phyloP scores from a whole-genome alignment of 1,140 invertebrate species.

The Patella vulgata region DNA sequence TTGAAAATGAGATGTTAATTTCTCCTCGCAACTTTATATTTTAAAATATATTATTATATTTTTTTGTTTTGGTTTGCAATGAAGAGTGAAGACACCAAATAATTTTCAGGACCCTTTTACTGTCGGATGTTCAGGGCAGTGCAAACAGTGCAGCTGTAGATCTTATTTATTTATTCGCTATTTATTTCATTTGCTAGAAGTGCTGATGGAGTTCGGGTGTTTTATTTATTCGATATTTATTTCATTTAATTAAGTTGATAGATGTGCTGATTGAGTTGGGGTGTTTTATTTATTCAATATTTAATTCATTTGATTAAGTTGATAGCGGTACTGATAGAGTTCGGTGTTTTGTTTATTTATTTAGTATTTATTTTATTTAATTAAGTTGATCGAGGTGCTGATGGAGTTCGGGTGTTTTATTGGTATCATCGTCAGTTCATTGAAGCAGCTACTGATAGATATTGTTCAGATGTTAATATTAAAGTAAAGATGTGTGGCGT shows the following conservation, averaged over 20 bases:
- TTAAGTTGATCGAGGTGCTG: conserved; percentile 49
- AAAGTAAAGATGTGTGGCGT: conserved; percentile 23
- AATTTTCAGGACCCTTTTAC: no score
- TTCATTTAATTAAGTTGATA: conserved; percentile 37
- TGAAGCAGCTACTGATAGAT: conserved; percentile 42
- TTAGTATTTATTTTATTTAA: conserved; percentile 2
- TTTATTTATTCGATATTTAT: not conserved
- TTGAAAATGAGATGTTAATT: no score
- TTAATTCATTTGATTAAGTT: conserved; percentile 54
- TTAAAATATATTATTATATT: no score
- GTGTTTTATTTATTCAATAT: conserved; percentile 57
- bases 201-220: not conserved
- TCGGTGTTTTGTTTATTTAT: no score
- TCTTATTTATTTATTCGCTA: no score
- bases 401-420: conserved; percentile 47
- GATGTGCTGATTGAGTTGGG: conserved; percentile 44
- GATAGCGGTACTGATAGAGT: not conserved
- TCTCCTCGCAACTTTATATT: no score
- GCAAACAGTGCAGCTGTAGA: no score
- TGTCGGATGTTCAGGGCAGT: no score
- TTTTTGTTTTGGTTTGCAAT: no score
- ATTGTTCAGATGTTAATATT: conserved; percentile 32
- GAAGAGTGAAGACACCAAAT: no score
- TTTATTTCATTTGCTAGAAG: no score
- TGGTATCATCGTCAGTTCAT: conserved; percentile 59